A percentile compares a stretch with the other conserved stretches of the same genome.
phyloP scores from a whole-genome alignment of 2,113 vertebrate genomes.

The Sturnus vulgaris region DNA sequence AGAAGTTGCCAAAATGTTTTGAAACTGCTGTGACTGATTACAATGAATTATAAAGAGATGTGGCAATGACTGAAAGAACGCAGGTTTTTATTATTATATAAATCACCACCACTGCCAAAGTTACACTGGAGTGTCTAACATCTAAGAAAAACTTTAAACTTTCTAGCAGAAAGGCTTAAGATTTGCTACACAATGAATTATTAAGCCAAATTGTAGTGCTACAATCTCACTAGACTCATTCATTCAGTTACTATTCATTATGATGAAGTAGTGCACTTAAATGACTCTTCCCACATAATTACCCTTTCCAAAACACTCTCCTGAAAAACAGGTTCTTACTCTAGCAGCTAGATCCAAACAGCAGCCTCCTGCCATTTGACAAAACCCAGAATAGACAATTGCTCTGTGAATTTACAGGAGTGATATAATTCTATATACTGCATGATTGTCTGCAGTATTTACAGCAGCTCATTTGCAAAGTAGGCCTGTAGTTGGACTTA shows the following conservation, averaged over 20 bases:
- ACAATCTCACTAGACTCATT: neutral
- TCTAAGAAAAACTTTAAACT: neutral
- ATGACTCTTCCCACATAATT: constrained; percentile 2
- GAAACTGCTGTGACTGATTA: neutral
- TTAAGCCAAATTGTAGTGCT: no score
- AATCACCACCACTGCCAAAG: neutral
- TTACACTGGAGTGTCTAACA: neutral
- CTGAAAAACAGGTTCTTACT: constrained; percentile 8
- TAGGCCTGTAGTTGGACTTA: neutral
- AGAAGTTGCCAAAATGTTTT: neutral
- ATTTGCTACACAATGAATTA: no score
- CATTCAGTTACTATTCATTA: neutral
- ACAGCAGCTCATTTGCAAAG: neutral
- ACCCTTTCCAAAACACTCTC: neutral
- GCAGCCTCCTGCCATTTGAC: neutral
- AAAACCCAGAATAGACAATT: neutral
- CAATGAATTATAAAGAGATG: neutral
- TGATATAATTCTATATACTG: neutral
- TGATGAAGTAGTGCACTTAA: neutral
- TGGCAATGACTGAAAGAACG: neutral
- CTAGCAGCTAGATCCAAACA: neutral
- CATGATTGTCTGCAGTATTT: neutral
- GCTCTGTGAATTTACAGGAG: neutral
- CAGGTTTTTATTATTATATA: neutral
- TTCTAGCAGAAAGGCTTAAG: neutral